Evolutionary conservation across 2,888 invertebrate genomes (phyloP).

Genomic region (Thera britannica): DNA sequence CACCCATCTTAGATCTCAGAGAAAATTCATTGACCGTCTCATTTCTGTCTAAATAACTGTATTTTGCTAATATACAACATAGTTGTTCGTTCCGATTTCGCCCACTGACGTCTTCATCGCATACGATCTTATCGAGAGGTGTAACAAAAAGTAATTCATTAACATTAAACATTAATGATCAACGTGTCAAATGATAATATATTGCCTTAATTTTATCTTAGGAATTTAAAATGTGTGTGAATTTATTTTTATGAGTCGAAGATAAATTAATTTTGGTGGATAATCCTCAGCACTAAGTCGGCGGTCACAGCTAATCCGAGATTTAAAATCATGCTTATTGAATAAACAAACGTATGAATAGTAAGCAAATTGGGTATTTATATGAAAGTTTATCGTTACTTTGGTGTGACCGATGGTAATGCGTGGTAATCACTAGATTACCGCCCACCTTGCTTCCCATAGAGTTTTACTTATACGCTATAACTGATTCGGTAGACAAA

Average conservation of each 20-base stretch:
- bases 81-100: slow-evolving; percentile 37
- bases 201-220: slow-evolving; percentile 38
- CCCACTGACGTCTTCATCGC: slow-evolving; percentile 45
- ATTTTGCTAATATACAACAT: slow-evolving; percentile 39
- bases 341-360: slow-evolving; percentile 71
- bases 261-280: slow-evolving; percentile 59
- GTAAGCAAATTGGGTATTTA: slow-evolving; percentile 74
- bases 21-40: slow-evolving; percentile 25
- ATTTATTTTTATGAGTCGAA: slow-evolving; percentile 52
- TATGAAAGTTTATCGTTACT: slow-evolving; percentile 66
- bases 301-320: slow-evolving; percentile 37
- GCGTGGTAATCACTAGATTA: slow-evolving; percentile 76
- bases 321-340: slow-evolving; percentile 61
- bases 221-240: slow-evolving; percentile 43
- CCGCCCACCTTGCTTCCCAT: slow-evolving; percentile 68
- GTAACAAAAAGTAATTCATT: slow-evolving; percentile 46
- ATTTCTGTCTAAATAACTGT: slow-evolving; percentile 35
- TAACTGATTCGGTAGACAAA: slow-evolving; percentile 44
- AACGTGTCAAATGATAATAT: slow-evolving; percentile 42
- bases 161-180: slow-evolving; percentile 45
- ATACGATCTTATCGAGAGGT: slow-evolving; percentile 44
- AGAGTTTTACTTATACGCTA: slow-evolving; percentile 51
- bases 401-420: slow-evolving; percentile 67
- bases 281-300: slow-evolving; percentile 40
- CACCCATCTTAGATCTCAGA: slow-evolving; percentile 18